Evolutionary conservation across 2,888 invertebrate species (phyloP).

Genomic region (Hirtodrosophila duncani): DNA sequence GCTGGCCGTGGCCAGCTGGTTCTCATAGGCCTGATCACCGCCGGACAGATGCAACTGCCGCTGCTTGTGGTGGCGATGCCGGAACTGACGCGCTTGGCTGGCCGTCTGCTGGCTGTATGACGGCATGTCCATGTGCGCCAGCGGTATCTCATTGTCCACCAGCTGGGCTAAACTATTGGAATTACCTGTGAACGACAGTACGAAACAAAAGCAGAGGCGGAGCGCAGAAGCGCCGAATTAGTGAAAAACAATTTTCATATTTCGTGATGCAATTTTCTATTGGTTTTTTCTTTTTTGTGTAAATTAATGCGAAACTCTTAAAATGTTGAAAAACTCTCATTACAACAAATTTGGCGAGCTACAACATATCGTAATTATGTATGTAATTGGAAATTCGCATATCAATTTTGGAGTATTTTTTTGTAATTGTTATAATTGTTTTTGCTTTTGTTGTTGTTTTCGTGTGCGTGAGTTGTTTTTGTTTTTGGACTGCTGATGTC

Average conservation of each 20-base stretch:
- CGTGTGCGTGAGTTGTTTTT: conserved; percentile 21
- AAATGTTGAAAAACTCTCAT: conserved; percentile 58
- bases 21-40: conserved; percentile 32
- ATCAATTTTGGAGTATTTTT: conserved; percentile 41
- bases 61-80: conserved; percentile 74
- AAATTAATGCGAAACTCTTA: conserved; percentile 58
- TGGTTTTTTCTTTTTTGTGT: conserved; percentile 21
- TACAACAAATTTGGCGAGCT: conserved; percentile 70
- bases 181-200: conserved; percentile 80
- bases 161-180: conserved; percentile 84
- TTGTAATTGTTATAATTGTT: conserved; percentile 24
- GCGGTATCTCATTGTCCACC: conserved; percentile 82
- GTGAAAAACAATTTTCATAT: conserved; percentile 28
- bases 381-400: conserved; percentile 62
- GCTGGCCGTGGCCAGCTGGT: no score
- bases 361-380: no score
- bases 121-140: conserved; percentile 79
- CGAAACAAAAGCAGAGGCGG: neutral
- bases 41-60: conserved; percentile 43
- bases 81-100: conserved; percentile 60
- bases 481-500: conserved; percentile 24
- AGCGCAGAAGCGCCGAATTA: conserved; percentile 37
- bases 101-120: conserved; percentile 56
- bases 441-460: conserved; percentile 26
- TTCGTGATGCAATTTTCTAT: conserved; percentile 5